Evolutionary conservation across 2,113 vertebrate genomes (phyloP).

Genomic region (Nothoprocta perdicaria): DNA sequence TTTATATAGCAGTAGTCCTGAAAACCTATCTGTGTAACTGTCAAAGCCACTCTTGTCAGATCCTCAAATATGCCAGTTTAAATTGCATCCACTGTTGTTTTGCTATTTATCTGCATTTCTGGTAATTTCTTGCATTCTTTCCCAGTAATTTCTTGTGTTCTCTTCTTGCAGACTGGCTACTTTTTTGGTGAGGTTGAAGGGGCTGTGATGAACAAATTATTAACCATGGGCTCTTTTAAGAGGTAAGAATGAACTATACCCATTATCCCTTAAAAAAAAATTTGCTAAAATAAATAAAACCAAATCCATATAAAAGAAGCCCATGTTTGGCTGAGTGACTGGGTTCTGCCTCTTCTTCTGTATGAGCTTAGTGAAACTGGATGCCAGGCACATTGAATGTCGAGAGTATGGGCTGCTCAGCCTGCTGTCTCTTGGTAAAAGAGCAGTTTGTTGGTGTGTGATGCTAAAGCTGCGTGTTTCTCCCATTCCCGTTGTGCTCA

Average conservation of each 20-base stretch:
- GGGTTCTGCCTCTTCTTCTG: background rate
- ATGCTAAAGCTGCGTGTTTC: background rate
- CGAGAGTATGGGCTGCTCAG: background rate
- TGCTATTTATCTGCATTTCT: slow-evolving; percentile 14
- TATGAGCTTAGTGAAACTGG: background rate
- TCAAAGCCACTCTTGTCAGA: slow-evolving; percentile 64
- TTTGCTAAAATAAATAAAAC: slow-evolving; percentile 22
- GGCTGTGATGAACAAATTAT: slow-evolving; percentile 96
- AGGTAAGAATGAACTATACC: slow-evolving; percentile 81
- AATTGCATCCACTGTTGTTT: slow-evolving; percentile 28
- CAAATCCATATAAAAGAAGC: slow-evolving; percentile 17
- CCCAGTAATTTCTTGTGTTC: slow-evolving; percentile 52
- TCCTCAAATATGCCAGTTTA: slow-evolving; percentile 54
- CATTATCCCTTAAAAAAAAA: background rate
- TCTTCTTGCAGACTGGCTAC: slow-evolving; percentile 87
- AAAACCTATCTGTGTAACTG: slow-evolving; percentile 52
- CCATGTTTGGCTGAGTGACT: background rate
- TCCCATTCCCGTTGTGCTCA: background rate
- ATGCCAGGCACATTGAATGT: background rate
- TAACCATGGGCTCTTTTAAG: slow-evolving; percentile 98
- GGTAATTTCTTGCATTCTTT: slow-evolving; percentile 58
- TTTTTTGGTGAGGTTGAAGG: slow-evolving; percentile 97
- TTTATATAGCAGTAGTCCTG: slow-evolving; percentile 27
- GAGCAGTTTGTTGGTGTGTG: background rate
- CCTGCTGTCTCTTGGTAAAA: slow-evolving; percentile 32